Conservation (phyloP, 2,113 vertebrate species). For the Takifugu flavidus region DNA sequence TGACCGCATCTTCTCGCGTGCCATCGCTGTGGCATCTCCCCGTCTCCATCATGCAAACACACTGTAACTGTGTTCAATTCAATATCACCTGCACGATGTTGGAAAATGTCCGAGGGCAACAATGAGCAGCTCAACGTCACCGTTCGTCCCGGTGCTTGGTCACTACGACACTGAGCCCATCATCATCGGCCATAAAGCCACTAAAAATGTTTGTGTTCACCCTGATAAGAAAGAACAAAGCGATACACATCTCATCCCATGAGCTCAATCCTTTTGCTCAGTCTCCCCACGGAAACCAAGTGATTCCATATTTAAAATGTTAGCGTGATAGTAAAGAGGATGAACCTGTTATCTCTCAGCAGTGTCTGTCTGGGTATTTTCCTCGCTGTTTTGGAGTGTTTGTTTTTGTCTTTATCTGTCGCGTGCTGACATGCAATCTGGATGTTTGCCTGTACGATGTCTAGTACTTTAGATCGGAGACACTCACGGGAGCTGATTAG, state of each 20-base stretch:
- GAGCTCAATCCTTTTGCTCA: conserved; percentile 48
- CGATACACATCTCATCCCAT: conserved; percentile 35
- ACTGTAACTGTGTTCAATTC: background rate
- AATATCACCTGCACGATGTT: too few relatives aligned
- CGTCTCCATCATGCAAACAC: background rate
- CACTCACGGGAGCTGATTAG: conserved; percentile 20
- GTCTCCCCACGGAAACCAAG: background rate
- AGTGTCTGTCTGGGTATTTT: conserved; percentile 24
- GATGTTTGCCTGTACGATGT: conserved; percentile 12
- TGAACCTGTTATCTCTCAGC: conserved; percentile 42
- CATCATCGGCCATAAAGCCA: conserved; percentile 3
- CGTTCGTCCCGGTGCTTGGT: too few relatives aligned
- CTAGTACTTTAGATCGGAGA: conserved; percentile 5
- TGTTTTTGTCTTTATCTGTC: conserved; percentile 26
- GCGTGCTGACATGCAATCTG: conserved; percentile 14
- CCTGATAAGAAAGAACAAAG: conserved; percentile 51
- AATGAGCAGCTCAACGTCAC: background rate
- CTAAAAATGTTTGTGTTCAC: conserved; percentile 47
- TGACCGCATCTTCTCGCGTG: conserved; percentile 7
- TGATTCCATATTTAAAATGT: conserved; percentile 33
- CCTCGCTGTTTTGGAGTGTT: conserved; percentile 12
- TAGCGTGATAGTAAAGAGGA: conserved; percentile 32
- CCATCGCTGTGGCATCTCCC: background rate
- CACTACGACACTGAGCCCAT: background rate
- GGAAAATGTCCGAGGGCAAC: background rate